Percentiles rank a stretch among this genome's conserved stretches.
Evolutionary conservation across 2,113 vertebrate species (phyloP).

Genomic region (Chlorocebus sabaeus): DNA sequence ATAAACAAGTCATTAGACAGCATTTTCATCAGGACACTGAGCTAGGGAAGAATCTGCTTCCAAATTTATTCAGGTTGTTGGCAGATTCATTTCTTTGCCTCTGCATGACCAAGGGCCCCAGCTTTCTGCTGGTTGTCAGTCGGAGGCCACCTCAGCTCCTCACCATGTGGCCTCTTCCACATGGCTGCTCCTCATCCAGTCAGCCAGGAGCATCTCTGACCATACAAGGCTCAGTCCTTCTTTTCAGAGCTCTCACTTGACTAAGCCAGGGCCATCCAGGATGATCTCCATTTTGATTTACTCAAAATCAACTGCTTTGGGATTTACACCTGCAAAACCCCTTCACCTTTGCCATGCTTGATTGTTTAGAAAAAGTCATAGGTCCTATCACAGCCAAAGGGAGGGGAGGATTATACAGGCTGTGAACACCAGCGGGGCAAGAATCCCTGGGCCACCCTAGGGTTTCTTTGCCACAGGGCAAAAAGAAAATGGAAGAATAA

Average conservation of each 20-base stretch:
- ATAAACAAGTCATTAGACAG: fast-evolving
- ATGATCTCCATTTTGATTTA: not conserved
- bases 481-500: not conserved
- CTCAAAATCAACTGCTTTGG: not conserved
- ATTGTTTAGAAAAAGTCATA: not conserved
- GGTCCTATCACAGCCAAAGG: not conserved
- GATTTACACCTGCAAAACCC: not conserved
- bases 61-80: not conserved
- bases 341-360: not conserved
- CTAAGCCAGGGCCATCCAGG: not conserved
- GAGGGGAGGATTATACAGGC: too few relatives aligned
- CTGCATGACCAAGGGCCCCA: too few relatives aligned
- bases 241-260: not conserved
- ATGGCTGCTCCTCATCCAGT: not conserved
- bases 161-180: not conserved
- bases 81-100: not conserved
- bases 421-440: not conserved
- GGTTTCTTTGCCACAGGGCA: not conserved
- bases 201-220: not conserved
- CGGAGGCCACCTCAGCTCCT: not conserved
- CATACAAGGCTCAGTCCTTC: not conserved
- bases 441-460: fast-evolving
- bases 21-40: not conserved
- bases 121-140: not conserved
- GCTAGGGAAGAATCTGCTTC: not conserved